These are phyloP conservation scores for Cistogaster globosa DNA, from an alignment of 2,888 invertebrate species.

Conservation along the genomic window DNA sequence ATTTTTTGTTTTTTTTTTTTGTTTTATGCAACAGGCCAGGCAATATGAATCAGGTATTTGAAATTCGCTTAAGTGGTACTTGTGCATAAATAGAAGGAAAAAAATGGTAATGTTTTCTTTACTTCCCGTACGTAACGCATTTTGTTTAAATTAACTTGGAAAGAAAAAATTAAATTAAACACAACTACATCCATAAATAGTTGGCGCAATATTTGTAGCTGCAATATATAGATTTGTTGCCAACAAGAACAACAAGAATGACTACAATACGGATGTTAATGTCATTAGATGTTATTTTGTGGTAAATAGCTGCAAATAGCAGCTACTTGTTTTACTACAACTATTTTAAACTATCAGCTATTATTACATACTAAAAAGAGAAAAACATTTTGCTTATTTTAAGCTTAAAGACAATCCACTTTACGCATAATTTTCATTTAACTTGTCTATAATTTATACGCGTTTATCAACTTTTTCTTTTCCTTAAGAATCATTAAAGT, in stretches of 20 bases:
- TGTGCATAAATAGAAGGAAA: not conserved
- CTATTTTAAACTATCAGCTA: constrained; percentile 34
- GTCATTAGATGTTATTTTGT: constrained; percentile 69
- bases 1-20: too few species aligned
- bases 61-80: constrained; percentile 18
- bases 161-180: constrained; percentile 50
- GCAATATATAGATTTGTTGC: constrained; percentile 30
- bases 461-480: constrained; percentile 19
- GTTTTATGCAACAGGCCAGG: not conserved
- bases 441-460: constrained; percentile 53
- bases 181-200: constrained; percentile 29
- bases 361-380: constrained; percentile 39
- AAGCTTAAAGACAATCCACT: constrained; percentile 20
- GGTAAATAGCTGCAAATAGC: constrained; percentile 61
- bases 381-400: constrained; percentile 35
- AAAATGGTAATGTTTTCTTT: constrained; percentile 22
- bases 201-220: constrained; percentile 24
- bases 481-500: constrained; percentile 12
- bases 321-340: constrained; percentile 42
- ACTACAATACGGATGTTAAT: constrained; percentile 60
- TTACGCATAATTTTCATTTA: constrained; percentile 60
- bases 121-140: constrained; percentile 71
- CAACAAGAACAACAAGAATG: constrained; percentile 1
- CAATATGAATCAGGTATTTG: constrained; percentile 31
- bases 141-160: constrained; percentile 66